These are phyloP conservation scores for Yoshiicerus persimilis DNA, from an alignment of 1,140 invertebrate genomes.

Conservation along the genomic window DNA sequence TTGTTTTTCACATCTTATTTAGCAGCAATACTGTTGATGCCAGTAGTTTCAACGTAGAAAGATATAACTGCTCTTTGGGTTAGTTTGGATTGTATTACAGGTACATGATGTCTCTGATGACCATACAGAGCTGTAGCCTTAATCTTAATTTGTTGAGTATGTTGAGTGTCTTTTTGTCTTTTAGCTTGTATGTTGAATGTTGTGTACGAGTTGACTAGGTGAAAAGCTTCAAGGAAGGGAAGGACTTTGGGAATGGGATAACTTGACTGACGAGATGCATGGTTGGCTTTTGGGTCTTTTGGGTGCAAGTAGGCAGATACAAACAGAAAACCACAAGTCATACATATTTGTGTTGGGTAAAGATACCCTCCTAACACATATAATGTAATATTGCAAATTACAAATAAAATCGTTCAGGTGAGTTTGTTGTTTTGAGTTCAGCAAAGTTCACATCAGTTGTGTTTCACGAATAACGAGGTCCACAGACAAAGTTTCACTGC, in stretches of 20 bases:
- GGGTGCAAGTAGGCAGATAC: not conserved
- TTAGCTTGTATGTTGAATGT: not conserved
- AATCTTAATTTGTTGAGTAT: no score
- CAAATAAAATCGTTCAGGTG: not conserved
- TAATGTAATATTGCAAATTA: not conserved
- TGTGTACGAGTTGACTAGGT: not conserved
- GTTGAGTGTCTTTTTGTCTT: no score
- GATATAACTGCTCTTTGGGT: no score
- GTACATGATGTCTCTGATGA: no score
- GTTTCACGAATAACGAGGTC: not conserved
- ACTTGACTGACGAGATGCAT: not conserved
- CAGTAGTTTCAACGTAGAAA: no score
- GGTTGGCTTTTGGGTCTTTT: not conserved
- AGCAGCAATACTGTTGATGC: no score
- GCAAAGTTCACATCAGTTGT: not conserved
- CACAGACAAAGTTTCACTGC: not conserved
- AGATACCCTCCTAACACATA: not conserved
- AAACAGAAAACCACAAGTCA: not conserved
- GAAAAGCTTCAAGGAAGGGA: not conserved
- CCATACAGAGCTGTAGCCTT: no score
- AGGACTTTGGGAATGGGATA: not conserved
- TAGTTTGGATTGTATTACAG: no score
- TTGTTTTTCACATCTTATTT: no score
- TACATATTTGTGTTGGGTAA: not conserved
- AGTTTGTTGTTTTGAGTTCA: constrained; percentile 12